phyloP scores from a whole-genome alignment of 2,888 invertebrate species.

The Nyleta sp. region DNA sequence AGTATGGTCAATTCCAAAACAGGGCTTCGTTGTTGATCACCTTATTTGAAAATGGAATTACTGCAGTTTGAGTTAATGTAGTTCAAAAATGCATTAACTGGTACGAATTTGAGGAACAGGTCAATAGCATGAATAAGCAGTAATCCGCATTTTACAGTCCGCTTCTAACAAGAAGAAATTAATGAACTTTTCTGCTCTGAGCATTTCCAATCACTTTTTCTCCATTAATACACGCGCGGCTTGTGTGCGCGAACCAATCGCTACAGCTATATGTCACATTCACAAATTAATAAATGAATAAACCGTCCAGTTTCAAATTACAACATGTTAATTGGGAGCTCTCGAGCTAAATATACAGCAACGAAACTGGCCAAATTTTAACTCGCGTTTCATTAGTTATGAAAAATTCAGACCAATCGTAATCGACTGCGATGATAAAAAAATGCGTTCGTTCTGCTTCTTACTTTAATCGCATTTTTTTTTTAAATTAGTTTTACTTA shows the following conservation, averaged over 20 bases:
- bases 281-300: constrained; percentile 6
- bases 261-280: not conserved
- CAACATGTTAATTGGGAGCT: constrained; percentile 3
- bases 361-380: not conserved
- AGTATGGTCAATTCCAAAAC: no score
- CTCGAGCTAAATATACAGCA: not conserved
- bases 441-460: not conserved
- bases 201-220: constrained; percentile 5
- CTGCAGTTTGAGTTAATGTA: no score
- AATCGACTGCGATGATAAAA: not conserved
- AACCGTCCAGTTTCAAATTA: not conserved
- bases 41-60: no score
- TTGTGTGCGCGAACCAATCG: not conserved
- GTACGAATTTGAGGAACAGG: not conserved
- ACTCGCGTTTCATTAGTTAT: constrained; percentile 4
- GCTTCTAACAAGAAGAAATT: constrained; percentile 10
- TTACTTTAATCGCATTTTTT: no score
- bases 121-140: not conserved
- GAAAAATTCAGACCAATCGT: not conserved
- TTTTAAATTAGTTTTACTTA: no score
- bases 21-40: no score
- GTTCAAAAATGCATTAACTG: not conserved
- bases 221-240: not conserved
- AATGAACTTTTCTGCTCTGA: constrained; percentile 3
- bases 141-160: not conserved